A percentile compares a stretch with the other conserved stretches of the same genome.
Conservation (phyloP, 2,888 invertebrate genomes). For the Hetaerina titia region DNA sequence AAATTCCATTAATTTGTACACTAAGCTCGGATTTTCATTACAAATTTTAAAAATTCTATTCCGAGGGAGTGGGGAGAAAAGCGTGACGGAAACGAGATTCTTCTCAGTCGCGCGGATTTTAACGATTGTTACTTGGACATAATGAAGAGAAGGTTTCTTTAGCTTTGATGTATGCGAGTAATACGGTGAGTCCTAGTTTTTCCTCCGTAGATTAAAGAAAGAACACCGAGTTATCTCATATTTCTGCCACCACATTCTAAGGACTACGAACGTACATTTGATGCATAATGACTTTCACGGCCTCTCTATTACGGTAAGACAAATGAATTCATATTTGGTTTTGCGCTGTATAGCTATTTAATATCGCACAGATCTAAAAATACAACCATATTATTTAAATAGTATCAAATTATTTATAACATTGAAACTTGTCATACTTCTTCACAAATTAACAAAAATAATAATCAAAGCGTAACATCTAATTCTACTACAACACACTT, state of each 20-base stretch:
- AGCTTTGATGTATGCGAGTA: neutral
- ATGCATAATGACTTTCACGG: neutral
- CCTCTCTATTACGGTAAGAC: too few relatives aligned
- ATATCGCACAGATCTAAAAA: too few relatives aligned
- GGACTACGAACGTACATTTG: neutral
- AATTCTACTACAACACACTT: too few relatives aligned
- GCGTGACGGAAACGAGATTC: neutral
- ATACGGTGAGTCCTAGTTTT: neutral
- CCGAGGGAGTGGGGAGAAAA: neutral
- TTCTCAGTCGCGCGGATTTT: neutral
- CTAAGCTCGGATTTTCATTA: neutral
- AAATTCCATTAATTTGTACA: neutral
- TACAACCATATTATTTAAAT: too few relatives aligned
- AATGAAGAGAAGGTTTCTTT: neutral
- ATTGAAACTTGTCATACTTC: too few relatives aligned
- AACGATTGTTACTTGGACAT: neutral
- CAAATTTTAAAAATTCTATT: neutral
- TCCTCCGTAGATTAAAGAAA: constrained; percentile 7
- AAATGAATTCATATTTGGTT: too few relatives aligned
- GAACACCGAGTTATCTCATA: neutral
- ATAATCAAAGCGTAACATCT: too few relatives aligned
- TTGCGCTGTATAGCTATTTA: too few relatives aligned
- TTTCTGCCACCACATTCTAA: neutral
- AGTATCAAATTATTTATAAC: too few relatives aligned
- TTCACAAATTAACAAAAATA: too few relatives aligned